A percentile compares a stretch with the other conserved stretches of the same genome.
phyloP scores from a whole-genome alignment of 37 sponge, comb jelly and placozoan species.

The Axinella damicornis region DNA sequence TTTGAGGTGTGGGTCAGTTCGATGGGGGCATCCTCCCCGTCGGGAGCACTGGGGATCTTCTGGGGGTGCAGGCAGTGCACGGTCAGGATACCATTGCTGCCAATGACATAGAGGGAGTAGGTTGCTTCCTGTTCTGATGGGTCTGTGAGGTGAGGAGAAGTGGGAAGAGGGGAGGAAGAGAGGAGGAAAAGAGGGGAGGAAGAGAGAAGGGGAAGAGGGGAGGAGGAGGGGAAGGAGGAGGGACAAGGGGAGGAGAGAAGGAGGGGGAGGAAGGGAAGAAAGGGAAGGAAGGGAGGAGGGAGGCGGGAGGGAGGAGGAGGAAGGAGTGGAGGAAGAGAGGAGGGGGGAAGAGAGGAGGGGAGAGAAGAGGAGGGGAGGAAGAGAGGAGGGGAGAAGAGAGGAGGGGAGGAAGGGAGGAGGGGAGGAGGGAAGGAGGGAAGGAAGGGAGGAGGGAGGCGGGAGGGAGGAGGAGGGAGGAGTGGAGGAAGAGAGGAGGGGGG shows the following conservation, averaged over 20 bases:
- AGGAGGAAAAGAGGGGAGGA: neutral
- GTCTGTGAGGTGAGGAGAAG: slow-evolving; percentile 10
- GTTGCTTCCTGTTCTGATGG: slow-evolving; percentile 9
- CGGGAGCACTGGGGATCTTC: slow-evolving; percentile 30
- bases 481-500: too few relatives aligned
- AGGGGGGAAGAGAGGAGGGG: neutral
- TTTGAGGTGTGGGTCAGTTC: slow-evolving; percentile 56
- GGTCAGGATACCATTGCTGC: slow-evolving; percentile 54
- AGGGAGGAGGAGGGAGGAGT: too few relatives aligned
- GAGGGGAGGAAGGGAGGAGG: too few relatives aligned
- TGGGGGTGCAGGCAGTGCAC: slow-evolving; percentile 58
- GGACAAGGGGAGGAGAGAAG: neutral
- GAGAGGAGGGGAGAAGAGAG: neutral
- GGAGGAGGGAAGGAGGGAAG: too few relatives aligned
- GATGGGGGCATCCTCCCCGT: slow-evolving; percentile 83
- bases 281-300: too few relatives aligned
- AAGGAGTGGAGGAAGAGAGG: too few relatives aligned
- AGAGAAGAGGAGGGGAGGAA: neutral
- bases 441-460: too few relatives aligned
- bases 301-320: too few relatives aligned
- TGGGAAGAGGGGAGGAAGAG: neutral
- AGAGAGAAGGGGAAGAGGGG: neutral
- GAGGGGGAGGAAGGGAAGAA: neutral
- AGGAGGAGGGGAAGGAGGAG: neutral
- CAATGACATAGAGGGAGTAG: slow-evolving; percentile 71